Evolutionary conservation across 2,888 invertebrate species (phyloP).

Genomic region (Busseola fusca): DNA sequence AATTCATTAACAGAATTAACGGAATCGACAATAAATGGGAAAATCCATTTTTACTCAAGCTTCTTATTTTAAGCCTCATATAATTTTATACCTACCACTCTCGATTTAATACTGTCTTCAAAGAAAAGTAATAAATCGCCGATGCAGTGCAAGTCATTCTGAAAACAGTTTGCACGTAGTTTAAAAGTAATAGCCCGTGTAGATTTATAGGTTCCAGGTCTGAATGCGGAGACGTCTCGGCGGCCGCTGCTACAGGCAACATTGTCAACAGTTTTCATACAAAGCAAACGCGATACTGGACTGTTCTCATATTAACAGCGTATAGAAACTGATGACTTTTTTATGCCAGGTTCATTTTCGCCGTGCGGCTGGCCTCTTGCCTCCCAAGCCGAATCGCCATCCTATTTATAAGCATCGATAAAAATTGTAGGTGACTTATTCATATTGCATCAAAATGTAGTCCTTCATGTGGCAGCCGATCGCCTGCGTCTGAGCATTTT

Average conservation of each 20-base stretch:
- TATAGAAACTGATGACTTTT: background rate
- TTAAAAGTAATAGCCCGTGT: slow-evolving; percentile 3
- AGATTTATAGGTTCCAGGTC: background rate
- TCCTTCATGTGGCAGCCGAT: too few relatives aligned
- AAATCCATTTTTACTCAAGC: slow-evolving; percentile 5
- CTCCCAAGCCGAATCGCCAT: too few relatives aligned
- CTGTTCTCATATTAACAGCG: too few relatives aligned
- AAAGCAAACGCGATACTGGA: background rate
- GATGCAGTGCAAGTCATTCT: slow-evolving; percentile 6
- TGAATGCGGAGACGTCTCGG: too few relatives aligned
- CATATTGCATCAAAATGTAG: too few relatives aligned
- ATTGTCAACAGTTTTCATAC: background rate
- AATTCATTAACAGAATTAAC: background rate
- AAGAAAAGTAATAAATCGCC: slow-evolving; percentile 12
- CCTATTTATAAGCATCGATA: too few relatives aligned
- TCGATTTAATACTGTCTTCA: slow-evolving; percentile 5
- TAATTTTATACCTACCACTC: background rate
- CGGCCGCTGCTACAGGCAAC: background rate
- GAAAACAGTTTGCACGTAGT: slow-evolving; percentile 11
- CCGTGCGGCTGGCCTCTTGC: too few relatives aligned
- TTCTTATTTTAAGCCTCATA: slow-evolving; percentile 2
- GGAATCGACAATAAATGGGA: background rate
- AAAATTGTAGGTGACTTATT: too few relatives aligned
- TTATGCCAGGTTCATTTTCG: too few relatives aligned
- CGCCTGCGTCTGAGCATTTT: too few relatives aligned